Conservation (phyloP, 2,113 vertebrate species). For the Gorilla gorilla region DNA sequence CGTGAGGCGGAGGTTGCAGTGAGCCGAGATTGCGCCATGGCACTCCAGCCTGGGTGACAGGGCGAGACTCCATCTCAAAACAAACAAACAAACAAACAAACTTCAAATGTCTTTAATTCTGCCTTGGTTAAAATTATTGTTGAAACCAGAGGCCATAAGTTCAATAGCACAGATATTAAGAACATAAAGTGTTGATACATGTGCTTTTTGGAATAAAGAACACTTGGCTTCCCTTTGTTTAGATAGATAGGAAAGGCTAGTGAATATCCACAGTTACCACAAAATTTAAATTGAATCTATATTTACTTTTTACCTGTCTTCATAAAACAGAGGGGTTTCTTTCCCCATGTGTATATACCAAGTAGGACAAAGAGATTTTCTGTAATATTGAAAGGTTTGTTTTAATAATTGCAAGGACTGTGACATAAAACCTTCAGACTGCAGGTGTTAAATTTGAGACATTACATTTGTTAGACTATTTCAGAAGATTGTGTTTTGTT, state of each 20-base stretch:
- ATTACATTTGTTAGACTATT: not conserved
- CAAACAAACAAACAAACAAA: not conserved
- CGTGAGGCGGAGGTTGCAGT: no score
- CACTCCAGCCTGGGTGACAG: no score
- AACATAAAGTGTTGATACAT: not conserved
- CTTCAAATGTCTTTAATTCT: not conserved
- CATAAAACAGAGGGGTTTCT: not conserved
- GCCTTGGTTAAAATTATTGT: not conserved
- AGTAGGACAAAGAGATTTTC: not conserved
- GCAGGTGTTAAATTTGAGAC: not conserved
- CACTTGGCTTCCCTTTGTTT: not conserved
- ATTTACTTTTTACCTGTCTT: not conserved
- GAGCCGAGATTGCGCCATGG: fast-evolving
- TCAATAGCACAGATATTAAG: not conserved
- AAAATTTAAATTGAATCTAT: not conserved
- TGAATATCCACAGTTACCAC: not conserved
- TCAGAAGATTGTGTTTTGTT: not conserved
- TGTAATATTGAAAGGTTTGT: not conserved
- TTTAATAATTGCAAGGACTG: not conserved
- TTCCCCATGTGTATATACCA: not conserved
- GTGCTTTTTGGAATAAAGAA: not conserved
- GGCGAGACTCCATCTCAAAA: no score
- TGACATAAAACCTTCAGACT: not conserved
- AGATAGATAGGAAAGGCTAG: not conserved
- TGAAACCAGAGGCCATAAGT: not conserved